These are phyloP conservation scores for Pterobdella sp. DNA, from an alignment of 2,888 invertebrate genomes.

Conservation along the genomic window DNA sequence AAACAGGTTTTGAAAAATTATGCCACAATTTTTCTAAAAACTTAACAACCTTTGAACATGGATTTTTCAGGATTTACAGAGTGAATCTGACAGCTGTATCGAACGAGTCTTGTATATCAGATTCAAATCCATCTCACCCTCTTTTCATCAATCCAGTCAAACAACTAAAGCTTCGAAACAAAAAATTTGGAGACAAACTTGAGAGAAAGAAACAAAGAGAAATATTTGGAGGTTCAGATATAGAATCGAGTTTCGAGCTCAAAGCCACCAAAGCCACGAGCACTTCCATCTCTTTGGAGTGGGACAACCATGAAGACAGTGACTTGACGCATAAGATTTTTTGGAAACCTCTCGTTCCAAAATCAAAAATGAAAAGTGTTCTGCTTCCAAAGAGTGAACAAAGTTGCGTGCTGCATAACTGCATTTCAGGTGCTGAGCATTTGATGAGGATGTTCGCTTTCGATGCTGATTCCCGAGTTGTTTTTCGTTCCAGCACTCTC, in stretches of 20 bases:
- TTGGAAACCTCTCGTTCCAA: not conserved
- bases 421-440: slow-evolving; percentile 49
- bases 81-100: slow-evolving; percentile 47
- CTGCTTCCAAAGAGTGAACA: slow-evolving; percentile 44
- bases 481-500: slow-evolving; percentile 48
- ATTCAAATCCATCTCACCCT: slow-evolving; percentile 47
- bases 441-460: slow-evolving; percentile 46
- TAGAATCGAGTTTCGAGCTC: slow-evolving; percentile 38
- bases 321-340: not conserved
- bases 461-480: slow-evolving; percentile 42
- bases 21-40: not conserved
- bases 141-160: slow-evolving; percentile 42
- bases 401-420: slow-evolving; percentile 50
- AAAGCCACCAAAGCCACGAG: slow-evolving; percentile 47
- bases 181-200: too few relatives aligned
- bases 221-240: not conserved
- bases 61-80: slow-evolving; percentile 43
- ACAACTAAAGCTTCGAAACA: not conserved
- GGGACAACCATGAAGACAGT: slow-evolving; percentile 41
- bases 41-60: not conserved
- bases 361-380: slow-evolving; percentile 47
- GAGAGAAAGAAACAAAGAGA: not conserved
- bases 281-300: slow-evolving; percentile 48
- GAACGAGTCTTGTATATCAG: slow-evolving; percentile 42
- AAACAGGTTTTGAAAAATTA: slow-evolving; percentile 42